Conservation (phyloP, 1,140 invertebrate species). For the Portunus trituberculatus region DNA sequence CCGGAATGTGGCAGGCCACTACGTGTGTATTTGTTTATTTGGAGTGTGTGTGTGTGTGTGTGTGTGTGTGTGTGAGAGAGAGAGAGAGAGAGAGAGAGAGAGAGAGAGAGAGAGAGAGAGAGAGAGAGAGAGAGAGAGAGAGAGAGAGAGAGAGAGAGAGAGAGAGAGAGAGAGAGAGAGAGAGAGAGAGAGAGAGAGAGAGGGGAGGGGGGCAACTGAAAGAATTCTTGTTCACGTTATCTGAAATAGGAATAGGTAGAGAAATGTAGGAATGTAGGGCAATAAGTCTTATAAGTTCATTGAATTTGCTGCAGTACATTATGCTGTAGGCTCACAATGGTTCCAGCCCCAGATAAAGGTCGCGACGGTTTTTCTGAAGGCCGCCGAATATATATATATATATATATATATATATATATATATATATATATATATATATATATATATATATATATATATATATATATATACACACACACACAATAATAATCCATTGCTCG, state of each 20-base stretch:
- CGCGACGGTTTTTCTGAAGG: not conserved
- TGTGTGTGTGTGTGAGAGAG: not conserved
- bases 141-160: not conserved
- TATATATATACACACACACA: conserved; percentile 21
- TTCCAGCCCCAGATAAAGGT: not conserved
- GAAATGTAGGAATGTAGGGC: not conserved
- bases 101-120: not conserved
- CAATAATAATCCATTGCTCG: not conserved
- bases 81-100: too few relatives aligned
- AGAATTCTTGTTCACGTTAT: not conserved
- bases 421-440: conserved; percentile 39
- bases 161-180: conserved; percentile 48
- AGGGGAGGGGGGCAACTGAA: not conserved
- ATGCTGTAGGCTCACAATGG: not conserved
- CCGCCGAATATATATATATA: not conserved
- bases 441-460: conserved; percentile 44
- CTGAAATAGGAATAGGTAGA: not conserved
- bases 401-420: not conserved
- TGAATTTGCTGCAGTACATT: not conserved
- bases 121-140: not conserved
- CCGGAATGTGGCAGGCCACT: not conserved
- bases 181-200: conserved; percentile 48
- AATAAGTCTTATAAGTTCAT: not conserved
- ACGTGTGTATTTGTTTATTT: not conserved
- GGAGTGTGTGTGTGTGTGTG: not conserved